These are phyloP conservation scores for Agapornis canus DNA, from an alignment of 2,797 vertebrate species.

Conservation along the genomic window DNA sequence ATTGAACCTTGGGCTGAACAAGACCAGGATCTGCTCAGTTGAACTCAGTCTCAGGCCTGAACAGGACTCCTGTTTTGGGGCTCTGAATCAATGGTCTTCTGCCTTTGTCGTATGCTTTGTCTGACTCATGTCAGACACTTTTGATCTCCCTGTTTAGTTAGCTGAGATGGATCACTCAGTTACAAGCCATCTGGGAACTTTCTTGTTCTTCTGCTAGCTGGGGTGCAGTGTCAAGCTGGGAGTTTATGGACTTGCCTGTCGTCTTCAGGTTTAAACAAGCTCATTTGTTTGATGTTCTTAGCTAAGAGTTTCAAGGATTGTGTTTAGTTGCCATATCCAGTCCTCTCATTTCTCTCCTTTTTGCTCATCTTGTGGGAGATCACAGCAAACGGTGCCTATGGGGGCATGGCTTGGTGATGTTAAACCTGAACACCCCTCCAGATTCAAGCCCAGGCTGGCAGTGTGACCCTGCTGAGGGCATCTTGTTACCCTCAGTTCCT, in stretches of 20 bases:
- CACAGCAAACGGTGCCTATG: background rate
- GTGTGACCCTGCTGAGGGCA: background rate
- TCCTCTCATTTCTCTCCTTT: background rate
- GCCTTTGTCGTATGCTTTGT: background rate
- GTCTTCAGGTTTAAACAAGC: background rate
- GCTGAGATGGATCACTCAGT: background rate
- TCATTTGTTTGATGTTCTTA: background rate
- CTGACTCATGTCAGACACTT: background rate
- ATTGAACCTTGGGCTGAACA: background rate
- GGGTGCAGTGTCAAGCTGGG: background rate
- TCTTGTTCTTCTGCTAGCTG: background rate
- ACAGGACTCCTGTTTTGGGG: background rate
- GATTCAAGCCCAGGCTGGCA: background rate
- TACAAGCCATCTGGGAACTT: background rate
- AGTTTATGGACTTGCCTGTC: background rate
- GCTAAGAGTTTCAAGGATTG: background rate
- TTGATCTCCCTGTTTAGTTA: background rate
- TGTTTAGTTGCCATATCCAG: background rate
- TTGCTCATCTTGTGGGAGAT: background rate
- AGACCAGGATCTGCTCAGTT: background rate
- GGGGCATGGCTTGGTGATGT: background rate
- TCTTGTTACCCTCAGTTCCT: background rate
- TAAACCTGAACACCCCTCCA: background rate
- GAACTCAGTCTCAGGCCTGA: background rate
- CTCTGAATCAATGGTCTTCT: background rate